These are phyloP conservation scores for Microcebus griseorufus DNA, from an alignment of 2,113 vertebrate genomes.

Conservation along the genomic window DNA sequence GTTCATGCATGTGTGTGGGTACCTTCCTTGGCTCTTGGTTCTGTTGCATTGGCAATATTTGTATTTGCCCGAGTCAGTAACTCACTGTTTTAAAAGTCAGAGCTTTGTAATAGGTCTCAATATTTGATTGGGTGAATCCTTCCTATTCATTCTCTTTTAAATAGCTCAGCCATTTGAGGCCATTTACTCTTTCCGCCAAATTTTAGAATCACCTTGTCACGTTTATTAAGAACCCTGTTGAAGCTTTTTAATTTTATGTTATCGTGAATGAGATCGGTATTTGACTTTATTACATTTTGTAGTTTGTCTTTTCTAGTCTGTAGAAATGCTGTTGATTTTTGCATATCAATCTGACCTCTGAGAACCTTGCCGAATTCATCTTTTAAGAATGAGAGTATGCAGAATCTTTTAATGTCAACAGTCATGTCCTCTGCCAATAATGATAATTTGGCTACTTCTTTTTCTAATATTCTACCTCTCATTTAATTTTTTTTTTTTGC, in stretches of 20 bases:
- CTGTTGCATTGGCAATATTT: fast-evolving
- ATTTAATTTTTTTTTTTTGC: background rate
- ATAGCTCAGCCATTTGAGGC: background rate
- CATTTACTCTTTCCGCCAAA: background rate
- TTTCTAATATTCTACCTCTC: background rate
- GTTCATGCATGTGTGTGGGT: fast-evolving
- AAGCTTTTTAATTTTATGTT: background rate
- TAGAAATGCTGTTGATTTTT: background rate
- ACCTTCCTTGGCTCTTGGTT: background rate
- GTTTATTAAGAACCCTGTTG: background rate
- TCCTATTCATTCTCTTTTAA: background rate
- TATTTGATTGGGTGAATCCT: fast-evolving
- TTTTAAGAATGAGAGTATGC: background rate
- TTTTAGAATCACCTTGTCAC: background rate
- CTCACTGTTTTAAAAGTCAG: background rate
- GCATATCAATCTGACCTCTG: background rate
- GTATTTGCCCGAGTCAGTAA: background rate
- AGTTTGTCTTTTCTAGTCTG: background rate
- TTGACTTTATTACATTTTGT: background rate
- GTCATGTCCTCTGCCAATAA: background rate
- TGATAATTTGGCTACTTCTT: background rate
- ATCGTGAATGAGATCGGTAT: background rate
- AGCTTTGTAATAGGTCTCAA: fast-evolving
- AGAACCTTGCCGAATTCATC: background rate
- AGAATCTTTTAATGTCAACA: background rate